Conservation (phyloP, 2,113 vertebrate species). For the Arenaria interpres region DNA sequence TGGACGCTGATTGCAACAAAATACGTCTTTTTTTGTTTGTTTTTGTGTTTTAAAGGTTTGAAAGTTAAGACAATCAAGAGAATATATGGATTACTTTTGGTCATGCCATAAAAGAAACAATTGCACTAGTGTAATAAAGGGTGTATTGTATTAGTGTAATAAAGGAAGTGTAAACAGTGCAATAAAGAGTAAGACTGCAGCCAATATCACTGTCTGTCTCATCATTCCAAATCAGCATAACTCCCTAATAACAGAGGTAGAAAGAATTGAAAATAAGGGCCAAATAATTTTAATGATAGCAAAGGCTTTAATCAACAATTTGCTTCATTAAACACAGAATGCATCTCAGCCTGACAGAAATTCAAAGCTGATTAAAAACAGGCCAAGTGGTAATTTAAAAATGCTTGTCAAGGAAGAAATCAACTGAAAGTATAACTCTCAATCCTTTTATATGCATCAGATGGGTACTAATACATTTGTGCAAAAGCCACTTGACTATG, state of each 20-base stretch:
- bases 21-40: not conserved
- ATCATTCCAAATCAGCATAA: conserved; percentile 3
- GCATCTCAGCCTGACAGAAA: conserved; percentile 47
- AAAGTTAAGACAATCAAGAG: not conserved
- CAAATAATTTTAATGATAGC: conserved; percentile 19
- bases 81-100: not conserved
- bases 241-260: conserved; percentile 1
- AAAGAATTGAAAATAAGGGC: not conserved
- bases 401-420: conserved; percentile 55
- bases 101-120: not conserved
- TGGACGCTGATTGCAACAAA: not conserved
- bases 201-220: not conserved
- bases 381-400: conserved; percentile 61
- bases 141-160: not conserved
- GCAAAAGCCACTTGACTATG: conserved; percentile 39
- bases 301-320: conserved; percentile 52
- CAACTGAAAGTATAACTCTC: conserved; percentile 45
- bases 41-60: not conserved
- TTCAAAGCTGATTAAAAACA: conserved; percentile 54
- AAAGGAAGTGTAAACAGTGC: not conserved
- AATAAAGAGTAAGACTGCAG: not conserved
- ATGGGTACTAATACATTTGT: conserved; percentile 47
- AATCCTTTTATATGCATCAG: conserved; percentile 1
- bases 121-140: not conserved
- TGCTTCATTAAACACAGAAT: conserved; percentile 57